phyloP scores from a whole-genome alignment of 2,113 vertebrate species.

The Ameiurus melas region DNA sequence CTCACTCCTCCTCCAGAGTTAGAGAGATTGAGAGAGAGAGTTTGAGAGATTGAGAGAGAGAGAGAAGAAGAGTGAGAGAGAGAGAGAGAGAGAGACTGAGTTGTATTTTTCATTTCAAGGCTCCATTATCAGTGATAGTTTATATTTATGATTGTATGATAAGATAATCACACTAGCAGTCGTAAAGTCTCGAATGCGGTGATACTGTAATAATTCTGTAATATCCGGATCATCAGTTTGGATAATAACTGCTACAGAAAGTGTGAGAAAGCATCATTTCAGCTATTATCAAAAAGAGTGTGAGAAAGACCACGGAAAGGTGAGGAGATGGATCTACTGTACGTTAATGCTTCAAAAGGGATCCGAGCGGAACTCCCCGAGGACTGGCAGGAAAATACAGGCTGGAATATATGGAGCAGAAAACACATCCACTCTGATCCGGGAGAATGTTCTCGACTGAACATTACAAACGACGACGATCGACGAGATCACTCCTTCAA shows the following conservation, averaged over 20 bases:
- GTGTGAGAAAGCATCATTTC: not conserved
- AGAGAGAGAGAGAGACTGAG: not conserved
- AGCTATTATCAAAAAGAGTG: not conserved
- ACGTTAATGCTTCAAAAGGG: not conserved
- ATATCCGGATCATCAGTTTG: not conserved
- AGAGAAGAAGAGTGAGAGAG: not conserved
- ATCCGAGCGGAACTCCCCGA: not conserved
- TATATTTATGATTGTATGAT: too few species aligned
- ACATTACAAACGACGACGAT: not conserved
- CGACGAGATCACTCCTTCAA: not conserved
- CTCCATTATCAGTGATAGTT: not conserved
- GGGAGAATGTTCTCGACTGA: not conserved
- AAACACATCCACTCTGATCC: not conserved
- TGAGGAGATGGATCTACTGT: not conserved
- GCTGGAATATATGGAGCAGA: not conserved
- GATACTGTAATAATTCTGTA: not conserved
- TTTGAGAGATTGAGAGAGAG: too few species aligned
- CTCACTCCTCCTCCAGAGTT: too few species aligned
- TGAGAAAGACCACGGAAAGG: not conserved
- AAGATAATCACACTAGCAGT: too few species aligned
- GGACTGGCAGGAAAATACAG: not conserved
- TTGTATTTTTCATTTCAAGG: not conserved
- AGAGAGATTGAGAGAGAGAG: too few species aligned
- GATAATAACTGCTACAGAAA: not conserved
- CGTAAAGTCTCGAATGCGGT: not conserved